phyloP scores from a whole-genome alignment of 2,888 invertebrate species.

The Myopa tessellatipennis region DNA sequence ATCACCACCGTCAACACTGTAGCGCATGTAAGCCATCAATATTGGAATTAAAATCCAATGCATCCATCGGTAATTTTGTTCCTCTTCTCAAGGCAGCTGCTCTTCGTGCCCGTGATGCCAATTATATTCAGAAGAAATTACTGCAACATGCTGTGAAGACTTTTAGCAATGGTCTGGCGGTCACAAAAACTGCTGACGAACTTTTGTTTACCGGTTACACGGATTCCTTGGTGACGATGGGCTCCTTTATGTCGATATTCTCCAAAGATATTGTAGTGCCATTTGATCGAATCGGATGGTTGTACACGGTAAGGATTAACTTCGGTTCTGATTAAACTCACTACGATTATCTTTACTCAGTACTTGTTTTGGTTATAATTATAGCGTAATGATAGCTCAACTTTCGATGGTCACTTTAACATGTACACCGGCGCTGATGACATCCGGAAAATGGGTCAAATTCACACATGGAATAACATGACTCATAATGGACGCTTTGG shows the following conservation, averaged over 20 bases:
- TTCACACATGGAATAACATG: constrained; percentile 79
- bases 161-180: constrained; percentile 70
- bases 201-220: constrained; percentile 83
- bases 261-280: constrained; percentile 70
- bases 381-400: constrained; percentile 81
- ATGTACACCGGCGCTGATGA: constrained; percentile 78
- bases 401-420: constrained; percentile 81
- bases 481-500: constrained; percentile 71
- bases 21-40: constrained; percentile 75
- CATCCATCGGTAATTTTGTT: neutral
- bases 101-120: constrained; percentile 70
- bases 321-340: constrained; percentile 66
- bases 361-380: constrained; percentile 33
- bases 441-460: constrained; percentile 75
- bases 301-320: constrained; percentile 77
- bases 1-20: constrained; percentile 82
- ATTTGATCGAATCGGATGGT: constrained; percentile 85
- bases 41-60: neutral
- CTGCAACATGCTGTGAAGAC: constrained; percentile 71
- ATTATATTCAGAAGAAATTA: constrained; percentile 70
- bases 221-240: constrained; percentile 77
- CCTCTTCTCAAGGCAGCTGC: constrained; percentile 65
- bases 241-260: constrained; percentile 71
- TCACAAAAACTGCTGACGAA: constrained; percentile 75
- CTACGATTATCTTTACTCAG: neutral